These are phyloP conservation scores for Acrocephalus scirpaceus DNA, from an alignment of 2,797 vertebrate genomes.

Conservation along the genomic window DNA sequence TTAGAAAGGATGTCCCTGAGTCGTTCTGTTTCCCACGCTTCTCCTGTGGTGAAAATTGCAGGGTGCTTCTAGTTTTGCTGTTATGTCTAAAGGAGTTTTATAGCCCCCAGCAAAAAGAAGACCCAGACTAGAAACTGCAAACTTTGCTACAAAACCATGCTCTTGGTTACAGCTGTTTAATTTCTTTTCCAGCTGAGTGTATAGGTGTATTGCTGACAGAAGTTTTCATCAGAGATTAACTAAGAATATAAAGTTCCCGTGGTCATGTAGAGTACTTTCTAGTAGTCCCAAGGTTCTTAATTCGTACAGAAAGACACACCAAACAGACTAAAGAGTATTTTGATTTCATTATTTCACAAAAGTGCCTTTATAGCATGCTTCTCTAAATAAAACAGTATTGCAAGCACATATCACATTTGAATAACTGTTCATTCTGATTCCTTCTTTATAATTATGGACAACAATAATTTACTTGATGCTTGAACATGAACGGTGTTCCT, in stretches of 20 bases:
- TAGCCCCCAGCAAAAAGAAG: not conserved
- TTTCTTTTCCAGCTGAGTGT: not conserved
- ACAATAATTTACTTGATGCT: not conserved
- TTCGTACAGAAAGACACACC: not conserved
- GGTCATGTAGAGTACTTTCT: not conserved
- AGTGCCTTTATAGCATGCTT: not conserved
- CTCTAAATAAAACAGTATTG: not conserved
- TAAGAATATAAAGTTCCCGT: not conserved
- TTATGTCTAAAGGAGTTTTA: not conserved
- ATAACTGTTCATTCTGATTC: not conserved
- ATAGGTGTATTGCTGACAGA: not conserved
- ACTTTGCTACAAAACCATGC: not conserved
- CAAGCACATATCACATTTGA: not conserved
- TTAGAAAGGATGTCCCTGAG: not conserved
- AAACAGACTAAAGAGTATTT: not conserved
- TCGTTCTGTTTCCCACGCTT: not conserved
- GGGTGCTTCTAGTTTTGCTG: not conserved
- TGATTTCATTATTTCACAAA: not conserved
- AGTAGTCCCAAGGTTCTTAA: not conserved
- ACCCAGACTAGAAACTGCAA: not conserved
- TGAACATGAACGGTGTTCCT: not conserved
- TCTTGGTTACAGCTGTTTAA: not conserved
- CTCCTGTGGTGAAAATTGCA: not conserved
- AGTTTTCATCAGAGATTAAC: not conserved
- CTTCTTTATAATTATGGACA: not conserved